These are phyloP conservation scores for Mastacembelus armatus DNA, from an alignment of 2,797 vertebrate genomes.

Conservation along the genomic window DNA sequence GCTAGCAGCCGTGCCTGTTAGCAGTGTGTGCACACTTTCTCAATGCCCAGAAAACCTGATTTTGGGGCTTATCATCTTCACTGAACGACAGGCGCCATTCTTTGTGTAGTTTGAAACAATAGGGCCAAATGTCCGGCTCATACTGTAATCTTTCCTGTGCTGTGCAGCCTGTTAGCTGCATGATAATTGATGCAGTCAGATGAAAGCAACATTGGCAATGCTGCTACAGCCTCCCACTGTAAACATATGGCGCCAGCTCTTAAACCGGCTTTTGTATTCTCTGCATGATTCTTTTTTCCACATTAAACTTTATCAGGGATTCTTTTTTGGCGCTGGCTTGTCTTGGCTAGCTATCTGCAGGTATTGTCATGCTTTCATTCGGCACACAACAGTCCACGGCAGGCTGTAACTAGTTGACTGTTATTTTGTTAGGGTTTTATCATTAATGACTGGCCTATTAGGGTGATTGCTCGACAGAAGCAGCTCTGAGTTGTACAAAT, in stretches of 20 bases:
- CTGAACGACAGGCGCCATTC: background rate
- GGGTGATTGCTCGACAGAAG: background rate
- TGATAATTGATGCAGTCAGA: conserved; percentile 62
- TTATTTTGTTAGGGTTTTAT: background rate
- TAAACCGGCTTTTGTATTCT: conserved; percentile 15
- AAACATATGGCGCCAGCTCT: conserved; percentile 63
- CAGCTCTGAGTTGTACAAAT: background rate
- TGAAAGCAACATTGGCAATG: conserved; percentile 44
- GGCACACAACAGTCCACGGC: background rate
- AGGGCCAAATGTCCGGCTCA: no score
- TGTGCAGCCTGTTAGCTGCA: conserved; percentile 30
- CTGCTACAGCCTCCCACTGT: conserved; percentile 50
- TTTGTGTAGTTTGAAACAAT: background rate
- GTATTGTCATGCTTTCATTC: background rate
- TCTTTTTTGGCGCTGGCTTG: background rate
- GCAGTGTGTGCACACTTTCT: conserved; percentile 50
- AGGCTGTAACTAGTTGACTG: conserved; percentile 19
- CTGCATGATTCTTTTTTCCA: background rate
- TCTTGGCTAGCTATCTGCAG: conserved; percentile 6
- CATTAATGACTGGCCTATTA: background rate
- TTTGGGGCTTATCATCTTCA: background rate
- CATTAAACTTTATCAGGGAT: background rate
- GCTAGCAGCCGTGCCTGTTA: conserved; percentile 70
- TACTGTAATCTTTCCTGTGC: background rate
- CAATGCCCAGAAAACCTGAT: conserved; percentile 18